Evolutionary conservation across 2,113 vertebrate species (phyloP).

Genomic region (Eretmochelys imbricata): DNA sequence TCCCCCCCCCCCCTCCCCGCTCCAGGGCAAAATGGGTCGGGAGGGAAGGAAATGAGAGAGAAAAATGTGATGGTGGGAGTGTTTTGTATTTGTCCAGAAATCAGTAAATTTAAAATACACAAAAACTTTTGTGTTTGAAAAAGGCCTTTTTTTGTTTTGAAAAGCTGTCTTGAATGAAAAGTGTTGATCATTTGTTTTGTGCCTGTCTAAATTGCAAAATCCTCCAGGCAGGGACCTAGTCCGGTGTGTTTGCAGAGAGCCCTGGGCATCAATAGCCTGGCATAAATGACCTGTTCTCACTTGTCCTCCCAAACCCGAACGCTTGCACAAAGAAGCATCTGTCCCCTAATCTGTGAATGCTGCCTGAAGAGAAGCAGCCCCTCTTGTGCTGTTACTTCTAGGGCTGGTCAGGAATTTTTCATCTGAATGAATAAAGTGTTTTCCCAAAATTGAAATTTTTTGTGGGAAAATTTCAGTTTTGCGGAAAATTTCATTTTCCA

Average conservation of each 20-base stretch:
- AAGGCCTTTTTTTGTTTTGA: neutral
- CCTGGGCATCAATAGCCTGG: neutral
- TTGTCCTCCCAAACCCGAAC: neutral
- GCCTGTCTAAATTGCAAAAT: neutral
- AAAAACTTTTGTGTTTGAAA: neutral
- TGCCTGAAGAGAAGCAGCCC: neutral
- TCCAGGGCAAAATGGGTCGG: neutral
- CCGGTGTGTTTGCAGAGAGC: neutral
- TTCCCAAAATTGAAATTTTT: neutral
- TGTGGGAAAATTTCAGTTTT: neutral
- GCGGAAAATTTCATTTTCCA: neutral
- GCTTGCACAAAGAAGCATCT: neutral
- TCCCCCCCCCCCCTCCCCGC: neutral
- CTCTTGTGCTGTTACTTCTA: neutral
- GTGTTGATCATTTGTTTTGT: accelerated
- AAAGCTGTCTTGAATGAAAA: neutral
- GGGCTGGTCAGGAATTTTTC: neutral
- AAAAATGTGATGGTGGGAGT: neutral
- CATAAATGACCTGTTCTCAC: neutral
- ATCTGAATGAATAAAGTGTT: neutral
- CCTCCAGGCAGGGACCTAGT: neutral
- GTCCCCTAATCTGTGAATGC: neutral
- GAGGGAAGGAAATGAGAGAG: neutral
- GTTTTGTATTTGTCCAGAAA: neutral
- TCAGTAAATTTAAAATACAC: accelerated